These are phyloP conservation scores for Falco peregrinus DNA, from an alignment of 2,797 vertebrate species.

Conservation along the genomic window DNA sequence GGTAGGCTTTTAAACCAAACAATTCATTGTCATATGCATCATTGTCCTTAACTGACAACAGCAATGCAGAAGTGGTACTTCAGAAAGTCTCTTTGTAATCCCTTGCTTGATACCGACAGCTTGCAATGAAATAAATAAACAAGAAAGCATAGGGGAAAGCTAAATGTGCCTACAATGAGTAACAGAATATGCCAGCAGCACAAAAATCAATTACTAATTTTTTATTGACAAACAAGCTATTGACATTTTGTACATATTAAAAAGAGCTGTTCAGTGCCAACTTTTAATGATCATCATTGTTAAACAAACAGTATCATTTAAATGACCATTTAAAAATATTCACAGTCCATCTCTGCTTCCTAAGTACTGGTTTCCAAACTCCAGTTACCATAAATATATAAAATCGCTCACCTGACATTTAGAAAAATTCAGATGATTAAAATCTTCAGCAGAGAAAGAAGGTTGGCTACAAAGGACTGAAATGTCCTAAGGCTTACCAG, in stretches of 20 bases:
- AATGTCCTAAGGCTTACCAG: neutral
- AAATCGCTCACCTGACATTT: neutral
- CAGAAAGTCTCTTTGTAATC: neutral
- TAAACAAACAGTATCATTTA: neutral
- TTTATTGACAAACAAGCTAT: neutral
- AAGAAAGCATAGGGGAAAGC: neutral
- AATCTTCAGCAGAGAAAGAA: neutral
- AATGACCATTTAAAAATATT: neutral
- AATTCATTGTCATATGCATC: neutral
- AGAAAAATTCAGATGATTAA: neutral
- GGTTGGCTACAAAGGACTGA: neutral
- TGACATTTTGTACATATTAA: neutral
- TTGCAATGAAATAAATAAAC: neutral
- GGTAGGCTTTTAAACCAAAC: neutral
- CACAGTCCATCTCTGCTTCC: neutral
- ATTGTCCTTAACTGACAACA: neutral
- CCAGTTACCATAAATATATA: neutral
- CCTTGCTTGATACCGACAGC: neutral
- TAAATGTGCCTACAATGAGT: neutral
- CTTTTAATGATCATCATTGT: neutral
- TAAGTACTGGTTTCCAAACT: neutral
- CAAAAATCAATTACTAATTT: neutral
- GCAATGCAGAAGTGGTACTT: neutral
- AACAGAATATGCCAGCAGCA: neutral
- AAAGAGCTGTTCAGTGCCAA: neutral